These are phyloP conservation scores for Schizaphis graminum DNA, from an alignment of 2,888 invertebrate genomes.

Conservation along the genomic window DNA sequence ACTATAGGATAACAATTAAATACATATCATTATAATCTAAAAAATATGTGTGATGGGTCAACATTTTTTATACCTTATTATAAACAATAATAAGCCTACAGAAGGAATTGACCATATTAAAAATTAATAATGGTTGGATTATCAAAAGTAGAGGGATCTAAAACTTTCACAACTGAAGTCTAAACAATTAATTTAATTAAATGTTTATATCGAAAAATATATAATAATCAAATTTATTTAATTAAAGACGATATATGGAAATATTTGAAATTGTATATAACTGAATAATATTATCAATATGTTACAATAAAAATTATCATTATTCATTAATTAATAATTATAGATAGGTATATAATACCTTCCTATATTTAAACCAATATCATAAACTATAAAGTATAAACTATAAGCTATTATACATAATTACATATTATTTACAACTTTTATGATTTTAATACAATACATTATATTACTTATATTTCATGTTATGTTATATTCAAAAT, in stretches of 20 bases:
- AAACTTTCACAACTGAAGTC: background rate
- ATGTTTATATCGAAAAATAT: background rate
- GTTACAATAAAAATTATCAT: background rate
- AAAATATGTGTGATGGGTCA: background rate
- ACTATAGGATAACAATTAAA: background rate
- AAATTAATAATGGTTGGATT: background rate
- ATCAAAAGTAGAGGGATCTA: background rate
- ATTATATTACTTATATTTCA: background rate
- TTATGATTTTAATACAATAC: background rate
- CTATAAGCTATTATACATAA: no score
- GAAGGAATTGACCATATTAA: background rate
- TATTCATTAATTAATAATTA: background rate
- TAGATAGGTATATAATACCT: background rate
- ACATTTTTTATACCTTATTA: background rate
- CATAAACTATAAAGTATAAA: background rate
- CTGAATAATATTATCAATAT: background rate
- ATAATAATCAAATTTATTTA: background rate
- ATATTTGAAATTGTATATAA: background rate
- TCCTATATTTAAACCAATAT: background rate
- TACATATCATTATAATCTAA: background rate
- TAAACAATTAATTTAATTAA: background rate
- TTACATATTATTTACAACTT: background rate
- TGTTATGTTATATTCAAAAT: background rate
- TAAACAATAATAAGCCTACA: background rate
- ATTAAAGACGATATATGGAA: background rate